Evolutionary conservation across 2,888 invertebrate genomes (phyloP), one percentile per base, ranked within the genome.

Genomic region (Himalopsyche japonica): DNA sequence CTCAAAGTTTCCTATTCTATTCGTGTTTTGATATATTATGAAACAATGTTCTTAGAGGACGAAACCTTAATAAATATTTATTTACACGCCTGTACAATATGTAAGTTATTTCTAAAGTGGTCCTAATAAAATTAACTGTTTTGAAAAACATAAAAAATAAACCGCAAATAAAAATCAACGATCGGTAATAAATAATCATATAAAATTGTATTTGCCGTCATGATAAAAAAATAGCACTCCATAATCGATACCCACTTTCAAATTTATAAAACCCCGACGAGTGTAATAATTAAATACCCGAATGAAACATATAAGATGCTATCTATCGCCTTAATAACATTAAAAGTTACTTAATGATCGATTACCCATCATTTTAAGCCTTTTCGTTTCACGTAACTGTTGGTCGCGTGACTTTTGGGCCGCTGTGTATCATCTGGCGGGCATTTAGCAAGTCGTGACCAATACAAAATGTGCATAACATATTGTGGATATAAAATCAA

Each of bases 381-480:
- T 70, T 70, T 70, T 70, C 70, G 70, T 70, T 70, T 70, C 70
- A 70, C 70, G 70, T 70, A 27, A 27, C 70, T 70, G 70, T 70
- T 70, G 70, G 70, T 70, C 70, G 80, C 80, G 80, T 81, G 80
- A 81, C 80, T 81, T 81, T 57, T 81, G 64, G 64, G 70, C 43
- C 70, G 80, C 64, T 24, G 80, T 43, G 64, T 70, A 81, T 81
- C 80, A 81, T 81, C 80, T 81, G 76, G 81, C 43, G 70, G 83
- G 83, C 83, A 80, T 80, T 83, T 76, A 80, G 48, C 83, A 18
- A 80, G 80, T 83, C 83, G 83, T 83, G 83, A 83, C 80, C 83
- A 80, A 76, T 64, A 76, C 83, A 70, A 83, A 83, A 83, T 83
- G 80, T 83, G 83, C 83, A 83, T 83, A 83, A 83, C 83, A 83